These are phyloP conservation scores for Chondrilla cf. caribensis DNA, from an alignment of 37 sponge, comb jelly and placozoan genomes.

Conservation along the genomic window DNA sequence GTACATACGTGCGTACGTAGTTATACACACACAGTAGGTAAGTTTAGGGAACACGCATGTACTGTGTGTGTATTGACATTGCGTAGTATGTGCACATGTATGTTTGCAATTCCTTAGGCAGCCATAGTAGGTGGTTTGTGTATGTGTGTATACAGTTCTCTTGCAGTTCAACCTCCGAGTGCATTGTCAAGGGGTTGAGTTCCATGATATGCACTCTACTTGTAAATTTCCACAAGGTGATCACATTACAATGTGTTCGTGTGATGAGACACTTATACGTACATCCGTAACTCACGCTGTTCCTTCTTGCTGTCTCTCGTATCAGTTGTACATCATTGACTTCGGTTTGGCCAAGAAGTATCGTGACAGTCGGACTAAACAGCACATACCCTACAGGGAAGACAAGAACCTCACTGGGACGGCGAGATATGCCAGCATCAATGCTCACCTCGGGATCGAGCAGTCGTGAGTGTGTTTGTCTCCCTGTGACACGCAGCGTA, in stretches of 20 bases:
- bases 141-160: too few species aligned
- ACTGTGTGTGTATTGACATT: too few species aligned
- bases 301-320: not conserved
- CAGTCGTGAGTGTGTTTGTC: constrained; percentile 70
- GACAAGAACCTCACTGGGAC: constrained; percentile 99
- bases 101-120: too few species aligned
- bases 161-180: too few species aligned
- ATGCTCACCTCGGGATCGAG: constrained; percentile 96
- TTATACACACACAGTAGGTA: constrained; percentile 23
- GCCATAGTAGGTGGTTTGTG: too few species aligned
- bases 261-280: too few species aligned
- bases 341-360: constrained; percentile 99
- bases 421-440: constrained; percentile 98
- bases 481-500: not conserved
- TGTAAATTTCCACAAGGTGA: not conserved
- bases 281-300: constrained; percentile 4
- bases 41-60: too few species aligned
- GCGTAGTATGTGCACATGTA: too few species aligned
- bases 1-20: not conserved
- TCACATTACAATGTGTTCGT: too few species aligned
- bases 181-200: too few species aligned
- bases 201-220: not conserved
- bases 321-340: constrained; percentile 92
- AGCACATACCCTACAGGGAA: constrained; percentile 95
- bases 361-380: constrained; percentile 89